A percentile compares a stretch with the other conserved stretches of the same genome.
These are phyloP conservation scores for Natator depressus DNA, from an alignment of 2,113 vertebrate species.

Conservation along the genomic window DNA sequence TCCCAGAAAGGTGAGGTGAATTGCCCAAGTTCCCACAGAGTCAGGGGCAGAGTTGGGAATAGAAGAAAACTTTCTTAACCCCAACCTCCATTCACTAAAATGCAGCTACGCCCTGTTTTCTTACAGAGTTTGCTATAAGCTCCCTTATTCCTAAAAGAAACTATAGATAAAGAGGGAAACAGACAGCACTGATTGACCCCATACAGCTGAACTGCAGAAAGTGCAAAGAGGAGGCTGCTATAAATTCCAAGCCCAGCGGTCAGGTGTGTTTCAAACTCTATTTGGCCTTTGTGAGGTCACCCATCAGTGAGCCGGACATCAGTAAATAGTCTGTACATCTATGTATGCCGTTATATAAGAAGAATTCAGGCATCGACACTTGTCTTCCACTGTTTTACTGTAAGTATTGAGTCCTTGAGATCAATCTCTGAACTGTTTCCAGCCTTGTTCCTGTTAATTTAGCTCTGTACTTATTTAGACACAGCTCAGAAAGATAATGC, in stretches of 20 bases:
- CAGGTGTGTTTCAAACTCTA: too few relatives aligned
- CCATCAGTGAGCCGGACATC: too few relatives aligned
- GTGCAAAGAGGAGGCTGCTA: too few relatives aligned
- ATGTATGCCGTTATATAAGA: not conserved
- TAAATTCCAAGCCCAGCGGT: too few relatives aligned
- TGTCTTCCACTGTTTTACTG: not conserved
- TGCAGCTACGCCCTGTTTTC: not conserved
- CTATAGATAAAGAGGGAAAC: too few relatives aligned
- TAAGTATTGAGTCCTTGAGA: slow-evolving; percentile 4
- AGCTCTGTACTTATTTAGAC: not conserved
- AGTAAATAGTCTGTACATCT: too few relatives aligned
- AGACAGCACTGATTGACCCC: too few relatives aligned
- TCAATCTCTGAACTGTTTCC: slow-evolving; percentile 8
- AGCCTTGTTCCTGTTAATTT: slow-evolving; percentile 24
- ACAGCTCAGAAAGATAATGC: slow-evolving; percentile 16
- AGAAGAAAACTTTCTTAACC: not conserved
- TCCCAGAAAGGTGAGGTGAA: not conserved
- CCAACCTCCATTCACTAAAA: not conserved
- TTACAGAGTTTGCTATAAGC: too few relatives aligned
- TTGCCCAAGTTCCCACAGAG: not conserved
- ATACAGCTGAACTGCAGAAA: too few relatives aligned
- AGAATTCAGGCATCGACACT: not conserved
- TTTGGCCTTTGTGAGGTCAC: too few relatives aligned
- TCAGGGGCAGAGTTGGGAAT: not conserved
- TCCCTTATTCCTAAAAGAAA: too few relatives aligned